Evolutionary conservation across 2,113 vertebrate species (phyloP).

Genomic region (Mormyrus lacerda): DNA sequence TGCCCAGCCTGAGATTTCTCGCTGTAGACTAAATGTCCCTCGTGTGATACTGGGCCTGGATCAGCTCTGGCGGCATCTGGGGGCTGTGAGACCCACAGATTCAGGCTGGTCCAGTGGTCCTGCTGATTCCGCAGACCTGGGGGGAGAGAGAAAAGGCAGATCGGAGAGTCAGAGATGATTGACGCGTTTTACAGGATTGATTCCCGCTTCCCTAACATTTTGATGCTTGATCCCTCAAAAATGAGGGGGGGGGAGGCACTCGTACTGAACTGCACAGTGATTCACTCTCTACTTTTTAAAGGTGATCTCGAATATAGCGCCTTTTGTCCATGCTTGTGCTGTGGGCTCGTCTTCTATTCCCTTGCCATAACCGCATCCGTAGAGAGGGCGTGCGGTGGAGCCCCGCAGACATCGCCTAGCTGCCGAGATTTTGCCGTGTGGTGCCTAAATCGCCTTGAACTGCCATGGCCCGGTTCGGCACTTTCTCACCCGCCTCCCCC

Average conservation of each 20-base stretch:
- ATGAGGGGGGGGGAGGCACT: constrained; percentile 40
- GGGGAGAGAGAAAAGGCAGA: constrained; percentile 34
- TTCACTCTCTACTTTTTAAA: constrained; percentile 40
- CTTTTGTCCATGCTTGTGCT: constrained; percentile 50
- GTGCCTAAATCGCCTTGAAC: not conserved
- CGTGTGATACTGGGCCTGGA: not conserved
- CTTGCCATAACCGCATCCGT: constrained; percentile 32
- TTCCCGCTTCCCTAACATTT: constrained; percentile 53
- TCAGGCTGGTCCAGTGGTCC: not conserved
- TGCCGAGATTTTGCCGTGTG: no score
- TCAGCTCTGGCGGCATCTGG: not conserved
- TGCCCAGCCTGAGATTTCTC: not conserved
- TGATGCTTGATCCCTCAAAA: constrained; percentile 51
- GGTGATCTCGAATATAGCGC: constrained; percentile 41
- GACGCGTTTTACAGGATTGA: constrained; percentile 58
- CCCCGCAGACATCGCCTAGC: not conserved
- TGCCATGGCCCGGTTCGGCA: not conserved
- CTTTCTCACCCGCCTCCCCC: not conserved
- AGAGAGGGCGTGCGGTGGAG: not conserved
- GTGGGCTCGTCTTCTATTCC: constrained; percentile 49
- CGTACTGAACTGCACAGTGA: constrained; percentile 43
- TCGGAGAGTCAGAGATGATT: constrained; percentile 38
- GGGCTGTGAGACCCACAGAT: not conserved
- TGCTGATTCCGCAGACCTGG: constrained; percentile 9
- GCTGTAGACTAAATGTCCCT: not conserved